Base-by-base conservation (phyloP, 2,888 invertebrate genomes). In the Sturmia bella region DNA sequence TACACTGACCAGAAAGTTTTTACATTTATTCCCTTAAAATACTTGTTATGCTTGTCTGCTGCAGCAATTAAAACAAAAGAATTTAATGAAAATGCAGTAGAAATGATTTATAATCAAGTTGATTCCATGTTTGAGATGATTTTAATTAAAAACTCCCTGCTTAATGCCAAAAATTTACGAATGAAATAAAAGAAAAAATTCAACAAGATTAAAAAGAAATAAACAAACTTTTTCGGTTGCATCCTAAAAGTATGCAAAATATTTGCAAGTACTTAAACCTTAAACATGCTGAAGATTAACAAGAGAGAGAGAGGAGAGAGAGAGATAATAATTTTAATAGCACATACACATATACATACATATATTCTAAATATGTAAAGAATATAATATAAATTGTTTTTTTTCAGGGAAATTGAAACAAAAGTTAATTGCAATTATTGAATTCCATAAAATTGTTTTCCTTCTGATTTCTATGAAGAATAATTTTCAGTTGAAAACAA, bases 171-270 rank as follows among this genome's bases (percentile, higher is more conserved):
- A 39, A 50, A 59, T 21, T 54, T 39, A 24, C 1, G 13, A 50
- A 11, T 13, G 0, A 21, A 24, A 48, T n/a, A 54, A 52, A 41
- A 7, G 39, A 24, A 43, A 15, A 63, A 50, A 73, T 39, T 41
- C n/a, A 43, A 52, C 32, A 9, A 32, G 17, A 43, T 43, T 13
- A 37, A 37, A 43, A 15, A 24, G 9, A 56, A 61, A 61, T 37
- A 63, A 6, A 41, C 3, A 32, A n/a, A 9, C 63, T 79, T 64
- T 68, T 75, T 59, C 24, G n/a, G 0, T 52, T n/a, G 59, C 39
- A 59, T 54, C 80, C 80, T 54, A 41, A 80, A 76, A 76, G 56
- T 80, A 80, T 72, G 80, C 80, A 37, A 80, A 13, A 21, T 12
- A 75, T 72, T 76, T 54, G 6, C 2, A 45, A 50, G 24, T 27